Base-by-base conservation (phyloP, 2,888 invertebrate species). In the Junonia oenone region DNA sequence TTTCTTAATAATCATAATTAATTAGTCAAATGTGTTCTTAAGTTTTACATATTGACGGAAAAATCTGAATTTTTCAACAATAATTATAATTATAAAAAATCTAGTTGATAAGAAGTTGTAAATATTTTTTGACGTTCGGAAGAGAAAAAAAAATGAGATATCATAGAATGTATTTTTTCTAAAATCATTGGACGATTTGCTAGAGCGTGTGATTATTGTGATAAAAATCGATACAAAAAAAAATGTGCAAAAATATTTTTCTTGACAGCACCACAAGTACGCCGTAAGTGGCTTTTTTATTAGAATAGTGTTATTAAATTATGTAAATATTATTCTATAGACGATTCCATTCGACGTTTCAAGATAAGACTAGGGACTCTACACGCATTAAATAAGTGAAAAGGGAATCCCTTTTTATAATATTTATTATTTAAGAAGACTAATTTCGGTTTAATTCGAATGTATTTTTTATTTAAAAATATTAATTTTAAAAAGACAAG, bases 231-330 rank as follows among this genome's bases (percentile, higher is more conserved):
- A 49, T 56, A 19, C 38, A 59, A 59, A 63, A 55, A 61, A 59
- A 58, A 70, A 68, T 60, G 69, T 69, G 72, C 71, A 72, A 70
- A 73, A 70, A 71, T 71, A 71, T 72, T 75, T 76, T 71, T 67
- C 70, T 63, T 56, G 59, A 67, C 66, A 70, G 73, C 76, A 77
- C 75, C 73, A 73, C 69, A 64, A 65, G 64, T 56, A 65, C 65
- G 68, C 66, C 63, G 64, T 66, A 61, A 43, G 61, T 66, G 63
- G 63, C 64, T 63, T 65, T 65, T 62, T 15, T 35, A 14, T 11
- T 60, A 61, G 56, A 59, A 35, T 60, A 62, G 58, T 59, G 55
- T 59, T 65, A 56, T 62, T 65, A 63, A 62, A 61, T 56, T 62
- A 62, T 64, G 57, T 55, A 57, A 40, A 51, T 55, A 43, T 2